Evolutionary conservation across 2,797 vertebrate genomes (phyloP).

Genomic region (Dermochelys coriacea): DNA sequence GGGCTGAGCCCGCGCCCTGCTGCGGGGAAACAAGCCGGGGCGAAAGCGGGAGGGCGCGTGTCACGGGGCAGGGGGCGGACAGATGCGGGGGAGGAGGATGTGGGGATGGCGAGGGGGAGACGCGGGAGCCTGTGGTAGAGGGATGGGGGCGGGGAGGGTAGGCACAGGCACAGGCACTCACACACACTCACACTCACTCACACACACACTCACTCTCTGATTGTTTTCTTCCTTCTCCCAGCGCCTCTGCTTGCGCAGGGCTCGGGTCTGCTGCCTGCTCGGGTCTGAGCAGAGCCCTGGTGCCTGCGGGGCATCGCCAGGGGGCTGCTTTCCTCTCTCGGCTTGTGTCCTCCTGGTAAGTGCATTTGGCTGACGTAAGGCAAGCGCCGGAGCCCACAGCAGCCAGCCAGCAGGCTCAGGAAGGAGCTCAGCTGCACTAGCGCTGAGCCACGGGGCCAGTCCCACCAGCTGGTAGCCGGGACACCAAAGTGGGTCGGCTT

Average conservation of each 20-base stretch:
- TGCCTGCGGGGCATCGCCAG: not conserved
- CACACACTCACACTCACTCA: no score
- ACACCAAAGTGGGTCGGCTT: not conserved
- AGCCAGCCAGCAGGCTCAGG: no score
- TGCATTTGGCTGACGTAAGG: not conserved
- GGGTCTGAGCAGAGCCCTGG: no score
- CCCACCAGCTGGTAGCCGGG: not conserved
- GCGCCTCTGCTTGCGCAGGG: not conserved
- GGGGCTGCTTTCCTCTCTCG: not conserved
- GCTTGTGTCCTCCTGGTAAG: not conserved
- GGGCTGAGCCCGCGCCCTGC: not conserved
- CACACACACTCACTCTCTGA: no score
- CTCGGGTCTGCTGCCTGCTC: no score
- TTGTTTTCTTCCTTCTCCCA: no score
- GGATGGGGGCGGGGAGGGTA: not conserved
- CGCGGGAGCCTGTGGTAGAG: not conserved
- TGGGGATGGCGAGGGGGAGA: conserved; percentile 31
- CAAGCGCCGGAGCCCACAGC: not conserved
- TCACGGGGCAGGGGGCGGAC: not conserved
- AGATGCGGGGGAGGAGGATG: not conserved
- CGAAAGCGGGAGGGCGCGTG: no score
- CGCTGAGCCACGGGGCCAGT: not conserved
- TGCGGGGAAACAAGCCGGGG: not conserved
- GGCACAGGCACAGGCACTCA: no score
- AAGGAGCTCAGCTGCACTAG: no score